Evolutionary conservation across 2,888 invertebrate species (phyloP), one percentile per base, ranked within the genome.

Genomic region (Achlya flavicornis): DNA sequence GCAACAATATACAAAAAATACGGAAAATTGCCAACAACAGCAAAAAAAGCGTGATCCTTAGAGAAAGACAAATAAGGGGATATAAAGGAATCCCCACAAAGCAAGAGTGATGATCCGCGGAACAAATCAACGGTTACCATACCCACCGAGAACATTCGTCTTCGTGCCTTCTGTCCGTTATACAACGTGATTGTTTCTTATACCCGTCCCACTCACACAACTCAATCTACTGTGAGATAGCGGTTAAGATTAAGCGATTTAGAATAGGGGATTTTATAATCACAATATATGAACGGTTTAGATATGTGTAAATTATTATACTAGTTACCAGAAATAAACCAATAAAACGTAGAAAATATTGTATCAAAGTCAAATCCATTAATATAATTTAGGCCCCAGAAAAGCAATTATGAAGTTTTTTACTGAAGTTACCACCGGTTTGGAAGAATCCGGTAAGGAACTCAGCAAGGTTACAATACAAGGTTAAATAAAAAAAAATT

Each of bases 51-150:
- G 57, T 14, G 58, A 58, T n/a, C 32, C 4, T 6, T 58, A 26
- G 10, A 53, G 53, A 7, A 58, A 58, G 58, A 58, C 58, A 58
- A 58, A 58, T 58, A 58, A 53, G 58, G 58, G 33, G 58, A 58
- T 58, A 58, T 58, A 14, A 58, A 58, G 53, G 53, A 53, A 53
- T 53, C 53, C 33, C 14, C 58, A 35, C 58, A 35, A 53, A 53
- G 53, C 53, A 53, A 53, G 58, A 58, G 58, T 58, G 33, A 58
- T 58, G 58, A 58, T 58, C 58, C 58, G 33, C n/a, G 58, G 58
- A 58, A 58, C 58, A 58, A 32, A 58, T 58, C n/a, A 58, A 32
- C 58, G 32, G 58, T 32, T 35, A 58, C 58, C 58, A 58, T 19
- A 19, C 48, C 48, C 7, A 19, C 53, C 16, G 10, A 5, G 53